Conservation (phyloP, 1,140 invertebrate genomes). For the Leguminivora glycinivorella region DNA sequence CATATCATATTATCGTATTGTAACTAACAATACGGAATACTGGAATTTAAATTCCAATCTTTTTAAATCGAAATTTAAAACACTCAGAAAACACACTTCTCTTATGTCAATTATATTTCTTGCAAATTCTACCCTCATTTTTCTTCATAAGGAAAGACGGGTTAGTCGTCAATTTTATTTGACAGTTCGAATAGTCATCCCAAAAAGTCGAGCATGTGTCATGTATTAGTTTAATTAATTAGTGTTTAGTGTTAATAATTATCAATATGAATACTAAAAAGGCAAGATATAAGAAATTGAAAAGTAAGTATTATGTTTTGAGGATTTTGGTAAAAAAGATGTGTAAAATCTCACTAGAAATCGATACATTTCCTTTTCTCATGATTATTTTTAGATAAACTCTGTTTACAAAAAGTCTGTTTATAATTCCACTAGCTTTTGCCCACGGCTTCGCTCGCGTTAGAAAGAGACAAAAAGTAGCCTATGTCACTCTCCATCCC, state of each 20-base stretch:
- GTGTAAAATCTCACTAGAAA: too few species aligned
- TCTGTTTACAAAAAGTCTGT: too few species aligned
- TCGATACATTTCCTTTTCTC: too few species aligned
- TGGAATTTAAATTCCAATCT: too few species aligned
- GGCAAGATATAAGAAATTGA: constrained; percentile 23
- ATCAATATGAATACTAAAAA: constrained; percentile 4
- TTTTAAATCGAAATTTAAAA: background rate
- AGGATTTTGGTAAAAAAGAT: background rate
- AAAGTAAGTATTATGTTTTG: background rate
- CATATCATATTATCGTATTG: too few species aligned
- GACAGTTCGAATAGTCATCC: background rate
- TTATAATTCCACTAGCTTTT: too few species aligned
- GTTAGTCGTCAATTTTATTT: background rate
- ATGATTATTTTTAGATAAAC: too few species aligned
- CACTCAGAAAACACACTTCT: background rate
- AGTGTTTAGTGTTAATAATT: background rate
- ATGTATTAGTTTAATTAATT: background rate
- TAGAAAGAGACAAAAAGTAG: too few species aligned
- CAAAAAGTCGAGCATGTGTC: background rate
- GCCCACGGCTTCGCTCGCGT: too few species aligned
- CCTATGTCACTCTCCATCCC: too few species aligned
- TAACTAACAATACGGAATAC: too few species aligned
- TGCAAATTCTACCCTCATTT: background rate
- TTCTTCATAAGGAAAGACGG: background rate
- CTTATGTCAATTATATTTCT: background rate